phyloP scores from a whole-genome alignment of 2,113 vertebrate species.

The Mormoops blainvillei region DNA sequence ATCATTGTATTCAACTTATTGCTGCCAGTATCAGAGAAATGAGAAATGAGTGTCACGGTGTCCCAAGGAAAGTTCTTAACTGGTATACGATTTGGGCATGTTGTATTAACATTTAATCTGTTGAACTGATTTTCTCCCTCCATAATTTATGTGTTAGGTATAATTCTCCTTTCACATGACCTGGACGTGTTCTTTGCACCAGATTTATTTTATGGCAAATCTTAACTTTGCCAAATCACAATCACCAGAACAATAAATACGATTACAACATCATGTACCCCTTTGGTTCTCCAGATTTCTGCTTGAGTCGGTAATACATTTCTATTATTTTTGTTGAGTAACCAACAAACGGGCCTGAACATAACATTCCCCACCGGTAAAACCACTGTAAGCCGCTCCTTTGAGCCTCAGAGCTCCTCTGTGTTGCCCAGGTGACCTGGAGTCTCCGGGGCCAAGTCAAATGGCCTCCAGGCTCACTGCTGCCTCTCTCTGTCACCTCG shows the following conservation, averaged over 20 bases:
- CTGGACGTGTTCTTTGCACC: background rate
- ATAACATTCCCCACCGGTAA: slow-evolving; percentile 63
- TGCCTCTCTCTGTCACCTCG: background rate
- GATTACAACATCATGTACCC: slow-evolving; percentile 18
- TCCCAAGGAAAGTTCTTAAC: background rate
- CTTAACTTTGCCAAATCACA: background rate
- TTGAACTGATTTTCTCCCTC: background rate
- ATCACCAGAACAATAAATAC: slow-evolving; percentile 33
- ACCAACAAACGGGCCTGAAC: slow-evolving; percentile 66
- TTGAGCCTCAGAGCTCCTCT: slow-evolving; percentile 56
- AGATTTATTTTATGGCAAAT: background rate
- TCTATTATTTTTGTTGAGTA: slow-evolving; percentile 69
- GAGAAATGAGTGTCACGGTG: background rate
- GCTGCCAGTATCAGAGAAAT: background rate
- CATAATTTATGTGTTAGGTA: background rate
- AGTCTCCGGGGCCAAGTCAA: slow-evolving; percentile 6
- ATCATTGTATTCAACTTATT: background rate
- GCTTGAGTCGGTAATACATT: slow-evolving; percentile 49
- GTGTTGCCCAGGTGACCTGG: slow-evolving; percentile 21
- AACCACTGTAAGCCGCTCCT: slow-evolving; percentile 54
- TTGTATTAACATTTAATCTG: background rate
- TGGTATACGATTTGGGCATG: background rate
- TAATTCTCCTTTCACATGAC: background rate
- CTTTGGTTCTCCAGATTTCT: slow-evolving; percentile 68
- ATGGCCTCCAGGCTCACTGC: slow-evolving; percentile 42